Evolutionary conservation across 2,113 vertebrate species (phyloP).

Genomic region (Zosterops hypoxanthus): DNA sequence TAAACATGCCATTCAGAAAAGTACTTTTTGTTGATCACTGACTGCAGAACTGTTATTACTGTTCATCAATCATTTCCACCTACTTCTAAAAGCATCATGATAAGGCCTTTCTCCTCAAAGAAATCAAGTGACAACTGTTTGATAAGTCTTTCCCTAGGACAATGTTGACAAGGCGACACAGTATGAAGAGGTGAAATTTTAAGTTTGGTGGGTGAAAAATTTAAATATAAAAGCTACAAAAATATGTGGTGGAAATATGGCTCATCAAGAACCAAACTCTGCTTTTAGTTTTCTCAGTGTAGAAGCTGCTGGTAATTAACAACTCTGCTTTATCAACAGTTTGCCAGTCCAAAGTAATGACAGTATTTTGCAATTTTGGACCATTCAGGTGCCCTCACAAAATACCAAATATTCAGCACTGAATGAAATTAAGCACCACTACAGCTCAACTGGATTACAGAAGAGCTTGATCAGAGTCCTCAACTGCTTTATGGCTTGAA

Average conservation of each 20-base stretch:
- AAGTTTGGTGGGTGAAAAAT: neutral
- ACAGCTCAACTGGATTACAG: neutral
- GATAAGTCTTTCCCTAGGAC: neutral
- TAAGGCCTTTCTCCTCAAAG: conserved; percentile 21
- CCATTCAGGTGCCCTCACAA: conserved; percentile 10
- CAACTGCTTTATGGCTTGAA: neutral
- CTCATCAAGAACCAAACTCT: neutral
- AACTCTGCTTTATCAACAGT: neutral
- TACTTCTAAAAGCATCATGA: conserved; percentile 17
- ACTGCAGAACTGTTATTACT: conserved; percentile 47
- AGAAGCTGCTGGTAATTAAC: neutral
- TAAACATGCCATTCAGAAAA: conserved; percentile 38
- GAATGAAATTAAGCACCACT: neutral
- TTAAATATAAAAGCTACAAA: neutral
- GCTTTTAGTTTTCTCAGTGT: neutral
- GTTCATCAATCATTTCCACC: conserved; percentile 38
- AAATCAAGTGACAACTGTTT: conserved; percentile 19
- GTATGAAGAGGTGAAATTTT: neutral
- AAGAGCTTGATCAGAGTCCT: neutral
- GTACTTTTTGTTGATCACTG: conserved; percentile 31
- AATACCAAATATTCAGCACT: conserved; percentile 11
- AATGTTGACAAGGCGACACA: neutral
- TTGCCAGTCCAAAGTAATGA: neutral
- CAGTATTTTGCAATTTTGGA: neutral
- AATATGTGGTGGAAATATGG: neutral